These are phyloP conservation scores for Harpalus rubripes DNA, from an alignment of 2,888 invertebrate genomes.

Conservation along the genomic window DNA sequence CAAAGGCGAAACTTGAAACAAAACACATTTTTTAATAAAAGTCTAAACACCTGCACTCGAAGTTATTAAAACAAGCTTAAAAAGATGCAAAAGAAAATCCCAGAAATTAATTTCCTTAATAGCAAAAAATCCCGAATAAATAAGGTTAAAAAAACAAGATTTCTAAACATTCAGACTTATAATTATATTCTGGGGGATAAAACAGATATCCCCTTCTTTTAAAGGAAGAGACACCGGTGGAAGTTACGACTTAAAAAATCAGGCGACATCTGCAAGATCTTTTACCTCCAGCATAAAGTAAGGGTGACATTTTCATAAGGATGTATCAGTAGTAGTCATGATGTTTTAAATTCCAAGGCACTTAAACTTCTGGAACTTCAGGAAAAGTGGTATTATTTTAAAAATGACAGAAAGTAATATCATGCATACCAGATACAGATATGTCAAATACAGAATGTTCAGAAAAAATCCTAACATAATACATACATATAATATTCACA, in stretches of 20 bases:
- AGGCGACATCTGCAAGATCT: conserved; percentile 17
- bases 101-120: conserved; percentile 46
- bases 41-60: conserved; percentile 26
- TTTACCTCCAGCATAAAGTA: not conserved
- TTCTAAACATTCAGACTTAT: conserved; percentile 3
- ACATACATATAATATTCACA: no score
- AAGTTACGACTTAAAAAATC: conserved; percentile 13
- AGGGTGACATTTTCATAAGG: not conserved
- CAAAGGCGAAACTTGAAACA: not conserved
- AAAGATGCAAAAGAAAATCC: conserved; percentile 41
- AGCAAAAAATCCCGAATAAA: conserved; percentile 38
- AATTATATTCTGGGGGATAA: conserved; percentile 36
- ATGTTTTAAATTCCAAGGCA: no score
- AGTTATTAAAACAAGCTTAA: conserved; percentile 41
- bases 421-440: no score
- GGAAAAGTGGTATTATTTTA: no score
- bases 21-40: conserved; percentile 36
- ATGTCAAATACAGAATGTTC: no score
- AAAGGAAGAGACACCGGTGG: not conserved
- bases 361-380: no score
- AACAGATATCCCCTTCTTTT: not conserved
- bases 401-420: no score
- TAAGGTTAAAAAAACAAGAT: conserved; percentile 24
- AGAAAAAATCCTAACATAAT: no score
- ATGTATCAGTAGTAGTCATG: no score